These are phyloP conservation scores for Acanthococcus lagerstroemiae DNA, from an alignment of 2,888 invertebrate genomes.

Conservation along the genomic window DNA sequence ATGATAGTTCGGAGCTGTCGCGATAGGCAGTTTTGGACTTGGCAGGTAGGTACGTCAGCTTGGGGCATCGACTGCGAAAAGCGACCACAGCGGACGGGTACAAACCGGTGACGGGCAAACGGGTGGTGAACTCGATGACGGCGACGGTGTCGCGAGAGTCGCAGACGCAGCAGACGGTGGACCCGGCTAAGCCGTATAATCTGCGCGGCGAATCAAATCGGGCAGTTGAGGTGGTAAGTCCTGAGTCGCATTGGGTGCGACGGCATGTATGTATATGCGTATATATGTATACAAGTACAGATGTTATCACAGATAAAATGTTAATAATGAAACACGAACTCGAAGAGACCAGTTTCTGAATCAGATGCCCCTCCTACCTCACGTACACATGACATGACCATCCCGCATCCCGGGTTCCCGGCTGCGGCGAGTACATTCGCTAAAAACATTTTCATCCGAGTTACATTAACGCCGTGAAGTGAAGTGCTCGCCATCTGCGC, in stretches of 20 bases:
- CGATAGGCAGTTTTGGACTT: background rate
- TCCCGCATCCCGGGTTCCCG: too few relatives aligned
- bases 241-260: slow-evolving; percentile 19
- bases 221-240: slow-evolving; percentile 6
- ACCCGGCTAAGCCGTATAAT: slow-evolving; percentile 4
- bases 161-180: slow-evolving; percentile 4
- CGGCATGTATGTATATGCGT: background rate
- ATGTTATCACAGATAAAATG: slow-evolving; percentile 27
- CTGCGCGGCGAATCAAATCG: slow-evolving; percentile 22
- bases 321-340: slow-evolving; percentile 29
- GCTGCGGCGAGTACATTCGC: slow-evolving; percentile 13
- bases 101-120: too few relatives aligned
- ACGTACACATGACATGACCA: background rate
- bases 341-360: slow-evolving; percentile 26
- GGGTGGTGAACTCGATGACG: too few relatives aligned
- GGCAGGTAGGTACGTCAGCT: too few relatives aligned
- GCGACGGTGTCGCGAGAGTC: background rate
- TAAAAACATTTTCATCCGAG: slow-evolving; percentile 7
- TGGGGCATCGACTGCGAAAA: too few relatives aligned
- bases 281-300: slow-evolving; percentile 20
- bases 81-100: too few relatives aligned
- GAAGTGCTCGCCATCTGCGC: slow-evolving; percentile 16
- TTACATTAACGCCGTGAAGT: slow-evolving; percentile 6
- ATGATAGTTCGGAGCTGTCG: too few relatives aligned
- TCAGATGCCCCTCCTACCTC: slow-evolving; percentile 26